Evolutionary conservation across 2,797 vertebrate genomes (phyloP), one percentile per base, ranked within the genome.

Genomic region (Eurystomus glaucurus): DNA sequence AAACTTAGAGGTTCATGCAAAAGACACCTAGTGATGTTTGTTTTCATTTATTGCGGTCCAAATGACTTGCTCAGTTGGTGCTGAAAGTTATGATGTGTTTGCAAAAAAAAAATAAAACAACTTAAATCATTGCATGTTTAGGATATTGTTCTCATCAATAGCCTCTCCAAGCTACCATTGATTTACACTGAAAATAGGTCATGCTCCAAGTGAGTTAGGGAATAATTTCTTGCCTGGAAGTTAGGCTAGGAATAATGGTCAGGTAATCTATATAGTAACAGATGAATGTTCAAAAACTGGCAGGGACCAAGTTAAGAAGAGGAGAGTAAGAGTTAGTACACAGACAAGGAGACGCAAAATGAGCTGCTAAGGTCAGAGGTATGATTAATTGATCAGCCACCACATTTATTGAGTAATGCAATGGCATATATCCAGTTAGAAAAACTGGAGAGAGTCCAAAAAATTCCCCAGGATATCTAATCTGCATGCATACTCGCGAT

Each of bases 71-170:
- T 81, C 7, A 16, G 13, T 22, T 43, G 19, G 3, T 71, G 35
- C 14, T 72, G 41, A 85, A 90, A 69, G 21, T 5, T 43, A 7
- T 26, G 13, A 60, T n/a, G 4, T 22, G 3, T 71, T 69, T 31
- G 21, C 11, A 9, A 75, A 80, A 75, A 83, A 19, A 54, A 52
- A 29, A 11, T 11, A 31, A 54, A 10, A 18, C 10, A 55, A 23
- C 0, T 35, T 37, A 55, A 83, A 33, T 31, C n/a, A 1, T 64
- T 57, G 8, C 0, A 0, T 29, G 25, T 71, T 55, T 54, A 50
- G 22, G 21, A 41, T 43, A 8, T 11, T 90, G 6, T 35, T 74
- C n/a, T 66, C 62, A 51, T 60, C 60, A 86, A 39, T 6, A 58
- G 3, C 8, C 46, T 84, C 13, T 25, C 18, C 21, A 79, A 43